Conservation (phyloP, 53 echinoderm and acorn worm species). For the Hippasteria phrygiana region DNA sequence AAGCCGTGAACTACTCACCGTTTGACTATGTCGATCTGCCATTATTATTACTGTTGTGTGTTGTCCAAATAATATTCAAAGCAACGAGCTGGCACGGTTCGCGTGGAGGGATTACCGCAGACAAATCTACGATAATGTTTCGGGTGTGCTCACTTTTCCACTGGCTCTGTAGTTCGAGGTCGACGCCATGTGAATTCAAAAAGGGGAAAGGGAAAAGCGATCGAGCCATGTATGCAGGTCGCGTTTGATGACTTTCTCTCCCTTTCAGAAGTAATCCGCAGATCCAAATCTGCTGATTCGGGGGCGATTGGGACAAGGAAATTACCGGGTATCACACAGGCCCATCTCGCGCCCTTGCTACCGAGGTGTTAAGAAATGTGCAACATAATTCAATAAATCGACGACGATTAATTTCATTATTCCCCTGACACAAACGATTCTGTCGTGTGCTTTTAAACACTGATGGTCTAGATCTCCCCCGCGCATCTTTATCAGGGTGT, state of each 20-base stretch:
- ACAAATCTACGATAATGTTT: too few relatives aligned
- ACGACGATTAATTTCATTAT: constrained; percentile 59
- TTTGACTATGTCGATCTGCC: too few relatives aligned
- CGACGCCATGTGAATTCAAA: too few relatives aligned
- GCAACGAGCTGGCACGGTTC: too few relatives aligned
- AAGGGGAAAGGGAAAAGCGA: background rate
- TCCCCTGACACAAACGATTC: constrained; percentile 59
- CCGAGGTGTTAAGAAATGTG: constrained; percentile 65
- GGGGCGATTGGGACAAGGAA: constrained; percentile 55
- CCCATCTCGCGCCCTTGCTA: constrained; percentile 39
- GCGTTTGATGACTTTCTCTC: constrained; percentile 30
- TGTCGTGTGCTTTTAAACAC: constrained; percentile 13
- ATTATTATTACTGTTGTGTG: too few relatives aligned
- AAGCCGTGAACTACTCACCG: too few relatives aligned
- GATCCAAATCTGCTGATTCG: constrained; percentile 58
- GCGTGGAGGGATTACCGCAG: too few relatives aligned
- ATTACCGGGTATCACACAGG: constrained; percentile 41
- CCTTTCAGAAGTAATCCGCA: constrained; percentile 16
- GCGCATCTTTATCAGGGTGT: background rate
- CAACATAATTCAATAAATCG: constrained; percentile 63
- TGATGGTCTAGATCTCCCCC: constrained; percentile 38
- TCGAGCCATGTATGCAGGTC: background rate
- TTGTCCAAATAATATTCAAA: too few relatives aligned
- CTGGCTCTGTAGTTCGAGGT: too few relatives aligned
- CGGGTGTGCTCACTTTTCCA: too few relatives aligned